A percentile compares a stretch with the other conserved stretches of the same genome.
Evolutionary conservation across 2,888 invertebrate genomes (phyloP).

Genomic region (Dicyrtoma fusca): DNA sequence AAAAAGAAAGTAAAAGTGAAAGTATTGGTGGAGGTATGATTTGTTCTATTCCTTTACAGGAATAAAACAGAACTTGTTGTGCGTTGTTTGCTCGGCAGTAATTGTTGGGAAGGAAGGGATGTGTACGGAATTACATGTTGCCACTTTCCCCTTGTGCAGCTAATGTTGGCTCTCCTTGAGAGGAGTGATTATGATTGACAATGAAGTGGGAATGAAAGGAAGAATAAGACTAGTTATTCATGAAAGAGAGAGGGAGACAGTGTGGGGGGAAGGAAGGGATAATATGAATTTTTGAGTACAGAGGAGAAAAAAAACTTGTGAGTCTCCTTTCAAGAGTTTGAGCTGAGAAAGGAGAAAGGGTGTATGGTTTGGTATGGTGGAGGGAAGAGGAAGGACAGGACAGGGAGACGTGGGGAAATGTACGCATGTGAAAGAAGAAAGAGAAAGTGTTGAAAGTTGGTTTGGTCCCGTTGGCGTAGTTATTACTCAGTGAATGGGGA

Average conservation of each 20-base stretch:
- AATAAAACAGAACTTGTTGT: too few relatives aligned
- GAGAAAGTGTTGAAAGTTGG: constrained; percentile 35
- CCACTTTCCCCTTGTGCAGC: too few relatives aligned
- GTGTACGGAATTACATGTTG: too few relatives aligned
- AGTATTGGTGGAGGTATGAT: too few relatives aligned
- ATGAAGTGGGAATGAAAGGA: neutral
- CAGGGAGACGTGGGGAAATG: constrained; percentile 1
- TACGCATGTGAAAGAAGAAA: constrained; percentile 13
- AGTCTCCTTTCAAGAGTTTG: constrained; percentile 8
- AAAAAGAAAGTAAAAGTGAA: too few relatives aligned
- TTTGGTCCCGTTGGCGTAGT: constrained; percentile 21
- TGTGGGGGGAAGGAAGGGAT: neutral
- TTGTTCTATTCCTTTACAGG: too few relatives aligned
- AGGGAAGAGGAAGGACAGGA: constrained; percentile 13
- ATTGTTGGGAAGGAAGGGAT: too few relatives aligned
- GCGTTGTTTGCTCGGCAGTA: too few relatives aligned
- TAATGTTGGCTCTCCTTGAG: too few relatives aligned
- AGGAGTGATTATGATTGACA: neutral
- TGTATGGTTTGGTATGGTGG: constrained; percentile 24
- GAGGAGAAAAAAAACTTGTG: neutral
- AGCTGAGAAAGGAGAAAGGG: neutral
- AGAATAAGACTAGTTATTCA: too few relatives aligned
- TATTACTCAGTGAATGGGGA: constrained; percentile 30
- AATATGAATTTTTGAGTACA: constrained; percentile 6
- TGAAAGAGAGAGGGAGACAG: neutral